A percentile compares a stretch with the other conserved stretches of the same genome.
These are phyloP conservation scores for Drosophila pseudoobscura DNA, from an alignment of 1,140 invertebrate species.

Conservation along the genomic window DNA sequence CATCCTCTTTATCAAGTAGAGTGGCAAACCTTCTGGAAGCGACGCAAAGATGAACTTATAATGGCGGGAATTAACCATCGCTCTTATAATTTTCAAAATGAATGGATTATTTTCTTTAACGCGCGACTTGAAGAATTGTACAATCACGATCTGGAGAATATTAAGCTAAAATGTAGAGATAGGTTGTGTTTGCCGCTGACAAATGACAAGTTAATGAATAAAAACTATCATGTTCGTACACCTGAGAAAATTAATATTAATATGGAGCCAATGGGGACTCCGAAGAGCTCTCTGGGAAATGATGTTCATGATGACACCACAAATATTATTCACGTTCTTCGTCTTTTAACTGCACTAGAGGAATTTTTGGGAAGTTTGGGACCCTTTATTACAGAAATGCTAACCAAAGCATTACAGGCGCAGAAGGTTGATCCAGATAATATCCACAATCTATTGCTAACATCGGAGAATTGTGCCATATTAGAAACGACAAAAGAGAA, in stretches of 20 bases:
- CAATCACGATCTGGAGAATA: constrained; percentile 83
- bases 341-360: constrained; percentile 90
- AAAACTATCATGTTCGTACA: constrained; percentile 65
- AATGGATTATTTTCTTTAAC: constrained; percentile 93
- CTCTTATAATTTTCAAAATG: constrained; percentile 92
- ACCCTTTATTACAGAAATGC: constrained; percentile 88
- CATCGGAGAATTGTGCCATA: constrained; percentile 58
- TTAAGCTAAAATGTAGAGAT: constrained; percentile 80
- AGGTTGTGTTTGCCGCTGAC: constrained; percentile 66
- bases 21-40: constrained; percentile 92
- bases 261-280: not conserved
- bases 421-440: constrained; percentile 84
- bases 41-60: constrained; percentile 71
- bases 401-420: constrained; percentile 88
- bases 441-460: constrained; percentile 42
- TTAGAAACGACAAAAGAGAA: constrained; percentile 74
- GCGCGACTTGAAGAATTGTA: constrained; percentile 90
- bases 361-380: constrained; percentile 90
- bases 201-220: constrained; percentile 49
- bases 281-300: not conserved
- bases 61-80: constrained; percentile 87
- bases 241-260: not conserved
- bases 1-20: constrained; percentile 92
- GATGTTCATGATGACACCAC: constrained; percentile 2
- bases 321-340: constrained; percentile 86